A percentile compares a stretch with the other conserved stretches of the same genome.
phyloP scores from a whole-genome alignment of 2,888 invertebrate species.

The Phoenoteleia sp. region DNA sequence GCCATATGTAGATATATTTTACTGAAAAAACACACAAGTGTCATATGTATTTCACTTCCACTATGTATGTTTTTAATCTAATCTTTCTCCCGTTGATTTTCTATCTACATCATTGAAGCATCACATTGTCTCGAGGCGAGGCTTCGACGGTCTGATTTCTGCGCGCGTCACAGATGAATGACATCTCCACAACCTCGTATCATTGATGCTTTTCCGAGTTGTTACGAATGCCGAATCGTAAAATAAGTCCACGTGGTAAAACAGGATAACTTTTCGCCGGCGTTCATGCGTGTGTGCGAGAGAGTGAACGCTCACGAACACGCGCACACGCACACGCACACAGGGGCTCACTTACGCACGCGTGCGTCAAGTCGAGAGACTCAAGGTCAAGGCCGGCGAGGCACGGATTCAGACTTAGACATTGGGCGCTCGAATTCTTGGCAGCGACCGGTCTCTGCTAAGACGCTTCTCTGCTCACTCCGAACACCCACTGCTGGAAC shows the following conservation, averaged over 20 bases:
- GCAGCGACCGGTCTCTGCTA: constrained; percentile 57
- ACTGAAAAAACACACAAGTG: too few species aligned
- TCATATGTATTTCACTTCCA: too few species aligned
- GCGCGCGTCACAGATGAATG: constrained; percentile 52
- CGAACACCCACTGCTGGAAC: constrained; percentile 53
- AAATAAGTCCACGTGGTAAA: constrained; percentile 60
- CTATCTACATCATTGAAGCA: too few species aligned
- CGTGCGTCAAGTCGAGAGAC: constrained; percentile 52
- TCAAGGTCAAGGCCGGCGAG: constrained; percentile 70
- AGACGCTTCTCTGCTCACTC: constrained; percentile 23
- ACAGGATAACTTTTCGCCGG: constrained; percentile 34
- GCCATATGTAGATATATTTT: too few species aligned
- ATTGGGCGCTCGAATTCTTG: constrained; percentile 68
- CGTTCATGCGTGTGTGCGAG: neutral
- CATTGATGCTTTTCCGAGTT: constrained; percentile 51
- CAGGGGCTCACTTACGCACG: constrained; percentile 1
- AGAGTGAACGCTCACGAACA: neutral
- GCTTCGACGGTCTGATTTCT: neutral
- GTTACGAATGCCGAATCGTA: constrained; percentile 39
- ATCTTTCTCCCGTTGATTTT: too few species aligned
- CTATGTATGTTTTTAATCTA: too few species aligned
- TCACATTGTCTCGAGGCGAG: neutral
- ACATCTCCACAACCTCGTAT: constrained; percentile 26
- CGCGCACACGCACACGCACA: neutral
- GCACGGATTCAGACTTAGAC: constrained; percentile 63